Percentiles rank a stretch among this genome's conserved stretches.
These are phyloP conservation scores for Chloropsis hardwickii DNA, from an alignment of 2,113 vertebrate genomes.

Conservation along the genomic window DNA sequence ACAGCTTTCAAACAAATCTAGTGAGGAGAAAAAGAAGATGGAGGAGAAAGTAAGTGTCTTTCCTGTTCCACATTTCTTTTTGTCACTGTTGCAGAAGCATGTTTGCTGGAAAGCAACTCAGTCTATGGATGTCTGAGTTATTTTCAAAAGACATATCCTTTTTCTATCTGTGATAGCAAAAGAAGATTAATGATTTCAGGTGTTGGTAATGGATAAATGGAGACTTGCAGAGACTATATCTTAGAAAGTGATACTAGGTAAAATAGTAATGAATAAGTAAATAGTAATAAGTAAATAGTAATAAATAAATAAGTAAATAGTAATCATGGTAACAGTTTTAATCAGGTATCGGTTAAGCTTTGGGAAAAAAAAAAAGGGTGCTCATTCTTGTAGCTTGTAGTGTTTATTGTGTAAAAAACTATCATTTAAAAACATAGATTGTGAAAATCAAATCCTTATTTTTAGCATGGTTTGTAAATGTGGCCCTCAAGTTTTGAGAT, in stretches of 20 bases:
- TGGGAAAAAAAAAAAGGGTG: background rate
- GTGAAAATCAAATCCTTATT: background rate
- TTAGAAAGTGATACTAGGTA: background rate
- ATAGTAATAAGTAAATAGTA: too few relatives aligned
- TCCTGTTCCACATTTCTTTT: background rate
- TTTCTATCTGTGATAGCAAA: background rate
- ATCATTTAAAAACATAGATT: background rate
- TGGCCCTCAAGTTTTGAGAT: background rate
- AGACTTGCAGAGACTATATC: background rate
- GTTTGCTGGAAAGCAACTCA: background rate
- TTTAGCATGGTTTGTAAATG: background rate
- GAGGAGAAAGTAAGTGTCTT: conserved; percentile 87
- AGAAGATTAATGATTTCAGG: background rate
- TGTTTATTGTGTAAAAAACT: background rate
- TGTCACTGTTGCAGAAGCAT: background rate
- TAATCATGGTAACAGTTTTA: background rate
- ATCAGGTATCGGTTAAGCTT: background rate
- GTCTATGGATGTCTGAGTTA: background rate
- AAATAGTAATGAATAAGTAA: too few relatives aligned
- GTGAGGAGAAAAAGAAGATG: conserved; percentile 89
- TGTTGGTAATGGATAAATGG: background rate
- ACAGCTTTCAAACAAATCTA: conserved; percentile 83
- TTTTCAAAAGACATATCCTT: background rate
- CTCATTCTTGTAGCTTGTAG: background rate
- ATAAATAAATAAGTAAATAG: too few relatives aligned